Evolutionary conservation across 2,113 vertebrate genomes (phyloP).

Genomic region (Diglossa brunneiventris): DNA sequence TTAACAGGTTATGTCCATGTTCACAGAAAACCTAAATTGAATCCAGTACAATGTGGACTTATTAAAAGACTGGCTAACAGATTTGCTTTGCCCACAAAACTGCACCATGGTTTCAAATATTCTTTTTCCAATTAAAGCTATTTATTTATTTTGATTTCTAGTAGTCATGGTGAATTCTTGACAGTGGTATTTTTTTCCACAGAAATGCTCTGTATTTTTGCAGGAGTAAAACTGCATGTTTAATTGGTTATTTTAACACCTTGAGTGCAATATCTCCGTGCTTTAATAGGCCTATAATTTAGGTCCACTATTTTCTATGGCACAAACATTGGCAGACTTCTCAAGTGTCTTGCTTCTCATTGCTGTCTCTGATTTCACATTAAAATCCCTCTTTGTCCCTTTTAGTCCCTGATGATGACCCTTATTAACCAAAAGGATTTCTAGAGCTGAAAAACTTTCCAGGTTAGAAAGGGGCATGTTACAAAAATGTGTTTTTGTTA

Average conservation of each 20-base stretch:
- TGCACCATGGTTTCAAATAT: conserved; percentile 42
- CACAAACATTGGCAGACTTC: background rate
- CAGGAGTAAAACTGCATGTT: conserved; percentile 24
- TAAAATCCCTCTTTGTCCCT: conserved; percentile 28
- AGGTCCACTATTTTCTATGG: conserved; percentile 25
- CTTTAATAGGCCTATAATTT: conserved; percentile 49
- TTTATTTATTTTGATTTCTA: conserved; percentile 63
- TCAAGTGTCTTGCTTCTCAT: conserved; percentile 24
- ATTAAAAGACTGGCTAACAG: conserved; percentile 49
- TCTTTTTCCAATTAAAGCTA: conserved; percentile 38
- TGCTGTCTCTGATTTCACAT: conserved; percentile 41
- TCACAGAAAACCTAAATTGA: conserved; percentile 44
- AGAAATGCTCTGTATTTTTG: conserved; percentile 43
- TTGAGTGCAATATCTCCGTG: background rate
- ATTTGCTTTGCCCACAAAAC: conserved; percentile 36
- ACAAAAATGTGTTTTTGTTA: background rate
- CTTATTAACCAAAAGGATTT: conserved; percentile 34
- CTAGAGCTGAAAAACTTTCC: background rate
- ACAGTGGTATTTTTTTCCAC: conserved; percentile 11
- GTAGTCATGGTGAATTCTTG: conserved; percentile 9
- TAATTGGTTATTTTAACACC: conserved; percentile 63
- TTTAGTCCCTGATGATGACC: background rate
- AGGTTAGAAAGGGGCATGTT: background rate
- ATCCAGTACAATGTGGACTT: conserved; percentile 12
- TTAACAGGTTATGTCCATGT: conserved; percentile 45